Evolutionary conservation across 1,140 invertebrate genomes (phyloP).

Genomic region (Aplysia californica): DNA sequence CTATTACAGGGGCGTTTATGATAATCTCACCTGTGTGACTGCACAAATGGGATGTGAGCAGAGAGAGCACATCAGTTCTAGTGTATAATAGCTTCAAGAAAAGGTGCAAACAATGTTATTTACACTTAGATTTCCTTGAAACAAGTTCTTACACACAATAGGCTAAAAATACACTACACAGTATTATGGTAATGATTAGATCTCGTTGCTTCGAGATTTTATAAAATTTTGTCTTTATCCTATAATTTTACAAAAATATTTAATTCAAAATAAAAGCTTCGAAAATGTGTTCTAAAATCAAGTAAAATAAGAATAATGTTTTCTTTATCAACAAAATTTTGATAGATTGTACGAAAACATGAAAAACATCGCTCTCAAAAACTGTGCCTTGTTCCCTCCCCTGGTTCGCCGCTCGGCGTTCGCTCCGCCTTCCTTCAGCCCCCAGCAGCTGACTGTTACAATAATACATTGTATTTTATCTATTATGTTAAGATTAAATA

Average conservation of each 20-base stretch:
- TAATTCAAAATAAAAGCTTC: too few relatives aligned
- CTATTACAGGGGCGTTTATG: background rate
- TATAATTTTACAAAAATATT: slow-evolving; percentile 1
- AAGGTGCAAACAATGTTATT: background rate
- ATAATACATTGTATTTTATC: too few relatives aligned
- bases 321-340: too few relatives aligned
- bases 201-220: slow-evolving; percentile 19
- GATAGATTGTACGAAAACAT: too few relatives aligned
- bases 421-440: too few relatives aligned
- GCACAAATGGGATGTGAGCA: background rate
- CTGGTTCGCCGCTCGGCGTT: too few relatives aligned
- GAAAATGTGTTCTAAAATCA: too few relatives aligned
- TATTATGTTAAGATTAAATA: too few relatives aligned
- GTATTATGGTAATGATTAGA: slow-evolving; percentile 29
- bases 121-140: slow-evolving; percentile 25
- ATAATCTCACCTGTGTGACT: slow-evolving; percentile 2
- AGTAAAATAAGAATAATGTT: too few relatives aligned
- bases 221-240: background rate
- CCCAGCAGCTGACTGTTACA: too few relatives aligned
- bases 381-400: too few relatives aligned
- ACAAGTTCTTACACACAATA: slow-evolving; percentile 22
- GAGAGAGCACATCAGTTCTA: slow-evolving; percentile 20
- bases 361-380: too few relatives aligned
- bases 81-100: background rate
- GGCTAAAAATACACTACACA: slow-evolving; percentile 25